Evolutionary conservation across 2,888 invertebrate genomes (phyloP).

Genomic region (Temnothorax unifasciatus): DNA sequence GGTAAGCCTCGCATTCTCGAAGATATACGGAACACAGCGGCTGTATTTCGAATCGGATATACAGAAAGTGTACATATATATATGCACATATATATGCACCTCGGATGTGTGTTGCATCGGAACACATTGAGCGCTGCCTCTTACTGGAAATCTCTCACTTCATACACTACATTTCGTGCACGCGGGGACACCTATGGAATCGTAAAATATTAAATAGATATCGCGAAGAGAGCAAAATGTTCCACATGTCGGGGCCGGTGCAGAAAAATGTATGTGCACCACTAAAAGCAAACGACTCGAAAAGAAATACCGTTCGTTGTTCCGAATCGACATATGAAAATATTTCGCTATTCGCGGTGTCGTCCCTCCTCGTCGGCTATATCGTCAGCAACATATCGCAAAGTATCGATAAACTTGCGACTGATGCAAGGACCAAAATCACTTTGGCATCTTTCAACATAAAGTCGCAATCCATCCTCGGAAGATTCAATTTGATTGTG

Average conservation of each 20-base stretch:
- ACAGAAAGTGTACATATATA: not conserved
- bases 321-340: constrained; percentile 53
- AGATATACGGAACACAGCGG: constrained; percentile 26
- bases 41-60: constrained; percentile 24
- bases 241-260: constrained; percentile 7
- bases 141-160: constrained; percentile 38
- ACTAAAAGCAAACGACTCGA: constrained; percentile 62
- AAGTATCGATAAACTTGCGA: constrained; percentile 29
- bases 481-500: constrained; percentile 7
- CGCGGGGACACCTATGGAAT: constrained; percentile 55
- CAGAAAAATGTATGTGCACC: constrained; percentile 59
- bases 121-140: constrained; percentile 9
- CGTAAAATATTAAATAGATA: constrained; percentile 70
- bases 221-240: constrained; percentile 46
- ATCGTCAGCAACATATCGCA: constrained; percentile 21
- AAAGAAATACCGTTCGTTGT: constrained; percentile 63
- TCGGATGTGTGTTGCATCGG: not conserved
- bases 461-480: not conserved
- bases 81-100: not conserved
- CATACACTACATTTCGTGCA: constrained; percentile 37
- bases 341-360: constrained; percentile 51
- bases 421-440: constrained; percentile 10
- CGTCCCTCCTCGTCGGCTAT: not conserved
- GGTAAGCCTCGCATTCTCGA: constrained; percentile 22
- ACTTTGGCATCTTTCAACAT: not conserved